Percentiles rank a stretch among this genome's conserved stretches.
These are phyloP conservation scores for Vulpes lagopus DNA, from an alignment of 2,113 vertebrate species.

Conservation along the genomic window DNA sequence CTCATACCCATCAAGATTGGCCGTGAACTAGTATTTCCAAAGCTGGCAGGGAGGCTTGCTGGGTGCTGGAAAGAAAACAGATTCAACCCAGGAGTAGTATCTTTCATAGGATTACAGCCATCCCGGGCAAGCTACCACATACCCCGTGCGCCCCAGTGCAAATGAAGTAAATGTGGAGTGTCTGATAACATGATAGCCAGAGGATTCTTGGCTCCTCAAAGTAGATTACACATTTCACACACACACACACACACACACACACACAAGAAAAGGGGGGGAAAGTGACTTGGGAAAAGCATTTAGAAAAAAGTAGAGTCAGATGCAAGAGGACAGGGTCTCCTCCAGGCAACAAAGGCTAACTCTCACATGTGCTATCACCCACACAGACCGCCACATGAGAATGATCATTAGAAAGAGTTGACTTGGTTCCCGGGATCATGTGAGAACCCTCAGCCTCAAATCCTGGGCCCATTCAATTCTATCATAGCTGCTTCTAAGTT, in stretches of 20 bases:
- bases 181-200: not conserved
- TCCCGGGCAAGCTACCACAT: not conserved
- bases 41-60: not conserved
- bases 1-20: not conserved
- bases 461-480: not conserved
- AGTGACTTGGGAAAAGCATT: not conserved
- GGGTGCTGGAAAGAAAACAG: not conserved
- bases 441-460: not conserved
- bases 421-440: not conserved
- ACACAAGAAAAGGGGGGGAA: not conserved
- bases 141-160: accelerated
- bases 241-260: not conserved
- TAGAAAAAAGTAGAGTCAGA: not conserved
- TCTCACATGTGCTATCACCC: accelerated
- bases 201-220: not conserved
- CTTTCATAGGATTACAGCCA: not conserved
- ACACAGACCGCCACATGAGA: not conserved
- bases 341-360: not conserved
- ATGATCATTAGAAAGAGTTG: not conserved
- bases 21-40: not conserved
- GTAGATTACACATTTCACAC: not conserved
- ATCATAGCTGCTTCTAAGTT: not conserved
- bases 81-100: not conserved
- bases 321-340: not conserved
- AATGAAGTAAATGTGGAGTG: not conserved